Conservation (phyloP, 2,888 invertebrate species). For the Erebia ligea region DNA sequence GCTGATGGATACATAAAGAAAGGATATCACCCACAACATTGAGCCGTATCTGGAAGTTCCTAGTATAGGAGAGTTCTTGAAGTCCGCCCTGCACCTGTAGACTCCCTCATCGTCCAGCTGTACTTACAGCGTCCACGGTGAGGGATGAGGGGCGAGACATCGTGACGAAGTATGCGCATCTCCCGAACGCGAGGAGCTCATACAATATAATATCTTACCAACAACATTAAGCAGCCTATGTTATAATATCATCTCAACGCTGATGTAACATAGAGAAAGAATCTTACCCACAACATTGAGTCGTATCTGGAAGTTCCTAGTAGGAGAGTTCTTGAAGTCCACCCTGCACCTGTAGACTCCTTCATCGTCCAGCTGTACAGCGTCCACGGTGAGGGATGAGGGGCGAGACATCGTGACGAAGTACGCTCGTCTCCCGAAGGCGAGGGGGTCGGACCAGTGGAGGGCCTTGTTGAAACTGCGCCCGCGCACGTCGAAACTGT, state of each 20-base stretch:
- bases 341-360: slow-evolving; percentile 94
- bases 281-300: slow-evolving; percentile 95
- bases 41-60: too few species aligned
- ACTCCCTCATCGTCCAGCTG: slow-evolving; percentile 92
- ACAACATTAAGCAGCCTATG: too few species aligned
- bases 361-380: slow-evolving; percentile 92
- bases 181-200: slow-evolving; percentile 91
- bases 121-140: slow-evolving; percentile 91
- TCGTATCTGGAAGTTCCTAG: slow-evolving; percentile 93
- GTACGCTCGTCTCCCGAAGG: slow-evolving; percentile 92
- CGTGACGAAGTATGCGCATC: slow-evolving; percentile 92
- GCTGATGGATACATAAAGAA: too few species aligned
- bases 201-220: too few species aligned
- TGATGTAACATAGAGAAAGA: too few species aligned
- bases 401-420: slow-evolving; percentile 92
- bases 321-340: slow-evolving; percentile 94
- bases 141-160: slow-evolving; percentile 91
- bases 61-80: slow-evolving; percentile 93
- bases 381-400: slow-evolving; percentile 90
- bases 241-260: too few species aligned
- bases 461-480: slow-evolving; percentile 90
- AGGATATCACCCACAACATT: neutral
- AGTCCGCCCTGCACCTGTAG: slow-evolving; percentile 95
- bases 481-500: slow-evolving; percentile 93
- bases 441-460: slow-evolving; percentile 92